A percentile compares a stretch with the other conserved stretches of the same genome.
Evolutionary conservation across 1,140 invertebrate species (phyloP).

Genomic region (Thrips palmi): DNA sequence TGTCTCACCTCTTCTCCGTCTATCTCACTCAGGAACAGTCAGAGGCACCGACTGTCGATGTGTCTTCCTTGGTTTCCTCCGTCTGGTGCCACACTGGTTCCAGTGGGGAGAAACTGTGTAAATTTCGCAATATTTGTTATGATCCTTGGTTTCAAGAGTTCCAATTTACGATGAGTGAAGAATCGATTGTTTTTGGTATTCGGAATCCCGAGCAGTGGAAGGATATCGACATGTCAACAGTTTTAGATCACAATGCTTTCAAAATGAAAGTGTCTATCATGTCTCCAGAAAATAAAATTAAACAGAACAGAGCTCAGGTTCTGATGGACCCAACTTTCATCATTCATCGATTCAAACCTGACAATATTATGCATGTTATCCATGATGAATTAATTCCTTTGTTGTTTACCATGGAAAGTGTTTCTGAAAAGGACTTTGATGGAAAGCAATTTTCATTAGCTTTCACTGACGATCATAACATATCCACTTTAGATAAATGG

Average conservation of each 20-base stretch:
- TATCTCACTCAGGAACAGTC: too few relatives aligned
- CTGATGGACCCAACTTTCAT: conserved; percentile 10
- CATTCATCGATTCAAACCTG: conserved; percentile 28
- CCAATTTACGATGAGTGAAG: conserved; percentile 13
- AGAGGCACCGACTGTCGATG: too few relatives aligned
- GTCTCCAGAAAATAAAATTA: not conserved
- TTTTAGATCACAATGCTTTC: conserved; percentile 14
- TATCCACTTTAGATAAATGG: conserved; percentile 13
- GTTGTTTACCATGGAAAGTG: conserved; percentile 20
- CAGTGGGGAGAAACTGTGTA: conserved; percentile 11
- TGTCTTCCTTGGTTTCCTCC: too few relatives aligned
- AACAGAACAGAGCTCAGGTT: conserved; percentile 5
- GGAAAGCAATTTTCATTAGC: conserved; percentile 14
- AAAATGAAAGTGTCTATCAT: conserved; percentile 13
- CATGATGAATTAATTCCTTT: conserved; percentile 35
- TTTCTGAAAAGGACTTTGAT: conserved; percentile 17
- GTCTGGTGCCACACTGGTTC: conserved; percentile 8
- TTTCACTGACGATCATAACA: conserved; percentile 14
- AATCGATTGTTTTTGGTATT: conserved; percentile 15
- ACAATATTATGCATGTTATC: conserved; percentile 36
- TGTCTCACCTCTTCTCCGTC: too few relatives aligned
- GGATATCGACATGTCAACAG: conserved; percentile 14
- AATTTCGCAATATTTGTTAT: conserved; percentile 17
- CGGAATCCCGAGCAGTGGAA: conserved; percentile 12
- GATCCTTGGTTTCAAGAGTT: conserved; percentile 11